These are phyloP conservation scores for Mesaphorura yosii DNA, from an alignment of 1,140 invertebrate species.

Conservation along the genomic window DNA sequence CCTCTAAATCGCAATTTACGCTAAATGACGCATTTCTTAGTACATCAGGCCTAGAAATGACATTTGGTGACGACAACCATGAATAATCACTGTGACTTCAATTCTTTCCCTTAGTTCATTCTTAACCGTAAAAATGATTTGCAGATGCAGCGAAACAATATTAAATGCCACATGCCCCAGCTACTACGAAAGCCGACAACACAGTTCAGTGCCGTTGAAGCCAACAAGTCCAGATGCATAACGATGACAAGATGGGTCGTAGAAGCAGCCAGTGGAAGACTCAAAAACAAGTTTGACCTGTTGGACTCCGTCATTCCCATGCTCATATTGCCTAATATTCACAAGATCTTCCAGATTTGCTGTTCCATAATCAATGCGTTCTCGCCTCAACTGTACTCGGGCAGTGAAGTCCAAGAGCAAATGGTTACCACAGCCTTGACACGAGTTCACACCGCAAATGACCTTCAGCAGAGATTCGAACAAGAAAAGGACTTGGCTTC, in stretches of 20 bases:
- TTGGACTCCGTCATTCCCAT: neutral
- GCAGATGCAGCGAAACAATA: no score
- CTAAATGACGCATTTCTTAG: no score
- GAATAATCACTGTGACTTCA: no score
- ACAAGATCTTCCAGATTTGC: neutral
- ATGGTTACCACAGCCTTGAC: neutral
- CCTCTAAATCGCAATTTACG: no score
- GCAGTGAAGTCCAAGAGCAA: neutral
- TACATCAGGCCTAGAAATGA: no score
- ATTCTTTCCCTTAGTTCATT: no score
- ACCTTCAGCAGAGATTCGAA: neutral
- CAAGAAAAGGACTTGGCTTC: neutral
- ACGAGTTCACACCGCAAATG: neutral
- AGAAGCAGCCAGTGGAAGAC: slow-evolving; percentile 10
- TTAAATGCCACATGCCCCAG: no score
- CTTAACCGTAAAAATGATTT: no score
- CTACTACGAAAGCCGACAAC: slow-evolving; percentile 17
- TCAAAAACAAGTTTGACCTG: slow-evolving; percentile 11
- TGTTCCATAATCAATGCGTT: neutral
- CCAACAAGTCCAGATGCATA: neutral
- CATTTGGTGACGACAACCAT: no score
- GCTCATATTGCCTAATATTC: neutral
- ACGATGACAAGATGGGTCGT: slow-evolving; percentile 14
- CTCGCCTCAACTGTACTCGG: neutral
- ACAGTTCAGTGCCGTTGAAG: slow-evolving; percentile 3